phyloP scores from a whole-genome alignment of 2,888 invertebrate species.

The Neoitamus cyanurus region DNA sequence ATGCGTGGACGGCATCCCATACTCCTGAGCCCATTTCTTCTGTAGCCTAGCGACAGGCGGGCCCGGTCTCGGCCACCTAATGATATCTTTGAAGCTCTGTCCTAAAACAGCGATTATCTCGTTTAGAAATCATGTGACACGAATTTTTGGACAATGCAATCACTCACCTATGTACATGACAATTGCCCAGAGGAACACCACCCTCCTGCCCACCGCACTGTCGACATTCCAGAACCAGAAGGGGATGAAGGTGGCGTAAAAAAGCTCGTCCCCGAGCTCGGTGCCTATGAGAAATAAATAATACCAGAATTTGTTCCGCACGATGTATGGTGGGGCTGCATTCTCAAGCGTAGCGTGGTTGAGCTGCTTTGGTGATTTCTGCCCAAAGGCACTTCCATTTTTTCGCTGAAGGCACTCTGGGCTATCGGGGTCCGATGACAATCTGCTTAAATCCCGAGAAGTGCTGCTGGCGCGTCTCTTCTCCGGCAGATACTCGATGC shows the following conservation, averaged over 20 bases:
- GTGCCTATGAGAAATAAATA: slow-evolving; percentile 87
- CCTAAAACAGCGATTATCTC: slow-evolving; percentile 67
- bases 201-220: slow-evolving; percentile 84
- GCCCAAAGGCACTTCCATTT: slow-evolving; percentile 8
- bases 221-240: slow-evolving; percentile 97
- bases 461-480: neutral
- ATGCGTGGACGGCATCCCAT: slow-evolving; percentile 96
- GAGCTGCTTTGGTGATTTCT: neutral
- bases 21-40: slow-evolving; percentile 89
- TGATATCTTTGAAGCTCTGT: slow-evolving; percentile 88
- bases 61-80: slow-evolving; percentile 87
- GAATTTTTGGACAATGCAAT: slow-evolving; percentile 53
- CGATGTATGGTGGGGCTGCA: slow-evolving; percentile 56
- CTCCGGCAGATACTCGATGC: slow-evolving; percentile 69
- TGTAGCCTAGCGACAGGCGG: slow-evolving; percentile 87
- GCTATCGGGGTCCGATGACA: neutral
- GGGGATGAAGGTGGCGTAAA: slow-evolving; percentile 91
- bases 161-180: slow-evolving; percentile 84
- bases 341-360: neutral
- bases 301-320: slow-evolving; percentile 84
- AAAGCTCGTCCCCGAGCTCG: slow-evolving; percentile 88
- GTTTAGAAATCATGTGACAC: slow-evolving; percentile 2
- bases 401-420: neutral
- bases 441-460: neutral
- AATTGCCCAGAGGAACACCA: slow-evolving; percentile 84